Percentiles rank a stretch among this genome's conserved stretches.
Evolutionary conservation across 2,888 invertebrate species (phyloP).

Genomic region (Tridacna gigas): DNA sequence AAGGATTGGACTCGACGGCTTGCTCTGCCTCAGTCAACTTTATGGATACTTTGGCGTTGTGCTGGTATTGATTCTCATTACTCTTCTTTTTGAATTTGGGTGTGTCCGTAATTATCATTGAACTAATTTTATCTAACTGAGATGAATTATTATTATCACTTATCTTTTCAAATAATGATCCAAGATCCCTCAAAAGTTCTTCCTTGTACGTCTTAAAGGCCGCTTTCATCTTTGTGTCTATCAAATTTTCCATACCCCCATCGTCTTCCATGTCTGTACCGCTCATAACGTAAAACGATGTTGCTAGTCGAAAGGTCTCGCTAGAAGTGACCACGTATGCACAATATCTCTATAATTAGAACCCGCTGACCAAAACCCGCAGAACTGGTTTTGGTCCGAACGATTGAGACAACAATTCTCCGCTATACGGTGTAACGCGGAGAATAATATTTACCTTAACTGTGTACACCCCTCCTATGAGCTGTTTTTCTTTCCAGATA

Average conservation of each 20-base stretch:
- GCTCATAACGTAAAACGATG: too few relatives aligned
- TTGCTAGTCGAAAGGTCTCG: too few relatives aligned
- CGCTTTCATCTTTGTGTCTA: not conserved
- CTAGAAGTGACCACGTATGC: too few relatives aligned
- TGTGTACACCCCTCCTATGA: too few relatives aligned
- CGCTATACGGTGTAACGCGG: slow-evolving; percentile 4
- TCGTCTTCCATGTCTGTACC: not conserved
- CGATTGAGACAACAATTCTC: not conserved
- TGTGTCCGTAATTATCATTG: not conserved
- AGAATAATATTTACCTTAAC: too few relatives aligned
- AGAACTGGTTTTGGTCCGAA: not conserved
- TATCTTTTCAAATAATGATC: not conserved
- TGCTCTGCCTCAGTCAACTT: too few relatives aligned
- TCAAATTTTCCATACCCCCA: not conserved
- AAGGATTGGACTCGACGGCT: too few relatives aligned
- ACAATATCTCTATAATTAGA: too few relatives aligned
- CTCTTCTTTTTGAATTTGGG: slow-evolving; percentile 1
- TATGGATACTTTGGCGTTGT: not conserved
- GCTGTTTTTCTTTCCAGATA: too few relatives aligned
- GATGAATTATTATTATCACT: not conserved
- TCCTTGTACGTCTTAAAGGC: not conserved
- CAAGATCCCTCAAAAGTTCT: not conserved
- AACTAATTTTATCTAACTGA: slow-evolving; percentile 5
- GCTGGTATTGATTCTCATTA: slow-evolving; percentile 4
- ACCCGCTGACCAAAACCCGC: not conserved